Evolutionary conservation across 1,140 invertebrate species (phyloP).

Genomic region (Zaprionus vittiger): DNA sequence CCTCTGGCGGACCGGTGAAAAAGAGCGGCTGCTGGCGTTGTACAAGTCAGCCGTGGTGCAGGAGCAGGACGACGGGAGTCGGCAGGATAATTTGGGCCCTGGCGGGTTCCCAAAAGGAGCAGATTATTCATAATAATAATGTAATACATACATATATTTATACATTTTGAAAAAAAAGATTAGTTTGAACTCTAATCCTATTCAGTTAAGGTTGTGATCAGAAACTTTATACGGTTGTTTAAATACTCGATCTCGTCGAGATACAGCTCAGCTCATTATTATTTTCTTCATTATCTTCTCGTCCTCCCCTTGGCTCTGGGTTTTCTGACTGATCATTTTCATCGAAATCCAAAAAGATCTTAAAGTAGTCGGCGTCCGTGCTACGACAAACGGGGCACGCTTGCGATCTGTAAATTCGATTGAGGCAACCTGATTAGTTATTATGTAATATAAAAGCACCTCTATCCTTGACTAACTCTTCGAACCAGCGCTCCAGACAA

Average conservation of each 20-base stretch:
- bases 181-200: not conserved
- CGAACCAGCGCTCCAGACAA: conserved; percentile 56
- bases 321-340: not conserved
- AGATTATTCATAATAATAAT: not conserved
- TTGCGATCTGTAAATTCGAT: conserved; percentile 42
- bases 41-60: too few species aligned
- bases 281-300: not conserved
- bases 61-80: too few species aligned
- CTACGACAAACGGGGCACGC: conserved; percentile 61
- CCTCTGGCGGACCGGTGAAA: too few species aligned
- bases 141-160: not conserved
- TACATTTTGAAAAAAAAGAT: not conserved
- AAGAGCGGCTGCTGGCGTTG: too few species aligned
- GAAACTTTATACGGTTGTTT: not conserved
- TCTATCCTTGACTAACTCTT: conserved; percentile 50
- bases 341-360: conserved; percentile 62
- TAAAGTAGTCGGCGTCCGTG: conserved; percentile 26
- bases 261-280: not conserved
- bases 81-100: too few species aligned
- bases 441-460: not conserved
- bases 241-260: conserved; percentile 24
- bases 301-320: conserved; percentile 24
- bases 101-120: too few species aligned
- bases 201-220: not conserved
- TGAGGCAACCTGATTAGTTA: not conserved